phyloP scores from a whole-genome alignment of 2,888 invertebrate species.

The Stenodema calcarata region DNA sequence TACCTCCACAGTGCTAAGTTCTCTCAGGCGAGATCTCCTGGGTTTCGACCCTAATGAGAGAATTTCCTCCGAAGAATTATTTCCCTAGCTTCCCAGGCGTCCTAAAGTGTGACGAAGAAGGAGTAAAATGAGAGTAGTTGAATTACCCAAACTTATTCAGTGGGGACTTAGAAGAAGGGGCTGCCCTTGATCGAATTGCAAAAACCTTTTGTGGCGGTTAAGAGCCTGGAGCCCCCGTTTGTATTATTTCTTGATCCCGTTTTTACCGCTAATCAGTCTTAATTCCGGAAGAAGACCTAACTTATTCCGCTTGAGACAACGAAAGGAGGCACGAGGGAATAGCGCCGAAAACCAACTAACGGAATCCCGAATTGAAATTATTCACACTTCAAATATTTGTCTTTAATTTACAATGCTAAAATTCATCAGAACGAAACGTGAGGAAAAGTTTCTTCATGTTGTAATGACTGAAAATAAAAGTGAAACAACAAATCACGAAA shows the following conservation, averaged over 20 bases:
- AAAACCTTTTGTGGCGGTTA: neutral
- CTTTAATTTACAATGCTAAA: neutral
- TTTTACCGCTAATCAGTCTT: conserved; percentile 20
- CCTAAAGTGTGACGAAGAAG: neutral
- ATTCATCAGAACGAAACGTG: neutral
- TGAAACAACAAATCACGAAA: no score
- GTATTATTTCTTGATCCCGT: conserved; percentile 33
- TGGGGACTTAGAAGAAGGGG: neutral
- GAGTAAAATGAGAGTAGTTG: conserved; percentile 4
- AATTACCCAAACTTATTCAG: conserved; percentile 31
- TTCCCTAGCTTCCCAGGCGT: neutral
- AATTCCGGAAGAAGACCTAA: neutral
- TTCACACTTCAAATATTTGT: conserved; percentile 1
- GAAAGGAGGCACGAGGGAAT: neutral
- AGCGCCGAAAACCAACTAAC: neutral
- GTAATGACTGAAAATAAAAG: no score
- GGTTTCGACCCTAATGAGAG: neutral
- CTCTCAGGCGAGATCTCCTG: neutral
- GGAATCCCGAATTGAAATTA: neutral
- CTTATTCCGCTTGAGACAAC: conserved; percentile 10
- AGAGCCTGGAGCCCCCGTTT: neutral
- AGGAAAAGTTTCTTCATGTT: no score
- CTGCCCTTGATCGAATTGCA: conserved; percentile 12
- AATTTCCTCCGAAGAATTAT: neutral
- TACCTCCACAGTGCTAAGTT: neutral